phyloP scores from a whole-genome alignment of 2,113 vertebrate genomes.

The Felis catus region F.catus_Fca126_mat1.0 CM031414.1:34986501-34987000 shows the following conservation, averaged over 20 bases:
- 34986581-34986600: background rate
- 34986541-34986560: slow-evolving; percentile 5
- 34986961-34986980: background rate
- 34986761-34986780: background rate
- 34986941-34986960: background rate
- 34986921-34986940: background rate
- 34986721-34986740: slow-evolving; percentile 13
- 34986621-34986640: slow-evolving; percentile 1
- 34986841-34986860: background rate
- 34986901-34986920: background rate
- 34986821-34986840: background rate
- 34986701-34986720: background rate
- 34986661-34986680: slow-evolving; percentile 16
- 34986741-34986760: background rate
- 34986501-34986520: background rate
- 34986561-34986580: background rate
- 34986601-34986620: background rate
- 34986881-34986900: background rate
- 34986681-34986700: slow-evolving; percentile 24
- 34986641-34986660: slow-evolving; percentile 8
- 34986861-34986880: background rate
- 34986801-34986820: slow-evolving; percentile 2
- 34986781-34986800: background rate
- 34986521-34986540: background rate
- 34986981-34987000: background rate